These are phyloP conservation scores for Pomacea maculata DNA, from an alignment of 1,140 invertebrate genomes.

Conservation along the genomic window DNA sequence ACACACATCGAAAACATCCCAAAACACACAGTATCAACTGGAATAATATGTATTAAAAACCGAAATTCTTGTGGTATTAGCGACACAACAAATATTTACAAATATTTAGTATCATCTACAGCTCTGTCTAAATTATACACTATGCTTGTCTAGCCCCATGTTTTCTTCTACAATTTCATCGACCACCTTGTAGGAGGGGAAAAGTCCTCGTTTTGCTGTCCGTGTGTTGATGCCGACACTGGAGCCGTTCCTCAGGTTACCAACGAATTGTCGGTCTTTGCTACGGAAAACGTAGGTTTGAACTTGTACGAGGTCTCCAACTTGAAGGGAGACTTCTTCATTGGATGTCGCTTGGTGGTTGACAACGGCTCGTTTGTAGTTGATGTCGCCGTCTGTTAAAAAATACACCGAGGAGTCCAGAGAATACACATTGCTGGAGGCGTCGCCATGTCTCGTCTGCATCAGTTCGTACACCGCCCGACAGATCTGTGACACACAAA, in stretches of 20 bases:
- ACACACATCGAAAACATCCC: no score
- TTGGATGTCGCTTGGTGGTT: conserved; percentile 43
- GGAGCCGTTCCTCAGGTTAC: conserved; percentile 85
- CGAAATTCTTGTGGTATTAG: no score
- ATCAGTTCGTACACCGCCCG: conserved; percentile 96
- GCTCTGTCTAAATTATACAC: no score
- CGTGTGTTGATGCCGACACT: no score
- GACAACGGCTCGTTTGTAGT: conserved; percentile 81
- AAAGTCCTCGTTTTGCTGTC: conserved; percentile 57
- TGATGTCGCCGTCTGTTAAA: conserved; percentile 86
- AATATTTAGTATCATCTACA: no score
- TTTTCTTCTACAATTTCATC: conserved; percentile 51
- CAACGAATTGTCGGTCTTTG: conserved; percentile 73
- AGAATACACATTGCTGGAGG: conserved; percentile 83
- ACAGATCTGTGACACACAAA: conserved; percentile 76
- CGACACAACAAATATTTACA: no score
- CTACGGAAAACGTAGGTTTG: conserved; percentile 67
- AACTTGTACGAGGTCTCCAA: conserved; percentile 87
- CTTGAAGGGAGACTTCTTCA: conserved; percentile 78
- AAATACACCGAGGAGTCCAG: conserved; percentile 98
- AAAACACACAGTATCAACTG: no score
- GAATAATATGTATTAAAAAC: no score
- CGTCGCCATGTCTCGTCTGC: conserved; percentile 88
- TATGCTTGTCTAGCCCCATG: conserved; percentile 23
- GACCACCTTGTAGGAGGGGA: conserved; percentile 67